Conservation (phyloP, 2,888 invertebrate genomes). For the Tridacna gigas region DNA sequence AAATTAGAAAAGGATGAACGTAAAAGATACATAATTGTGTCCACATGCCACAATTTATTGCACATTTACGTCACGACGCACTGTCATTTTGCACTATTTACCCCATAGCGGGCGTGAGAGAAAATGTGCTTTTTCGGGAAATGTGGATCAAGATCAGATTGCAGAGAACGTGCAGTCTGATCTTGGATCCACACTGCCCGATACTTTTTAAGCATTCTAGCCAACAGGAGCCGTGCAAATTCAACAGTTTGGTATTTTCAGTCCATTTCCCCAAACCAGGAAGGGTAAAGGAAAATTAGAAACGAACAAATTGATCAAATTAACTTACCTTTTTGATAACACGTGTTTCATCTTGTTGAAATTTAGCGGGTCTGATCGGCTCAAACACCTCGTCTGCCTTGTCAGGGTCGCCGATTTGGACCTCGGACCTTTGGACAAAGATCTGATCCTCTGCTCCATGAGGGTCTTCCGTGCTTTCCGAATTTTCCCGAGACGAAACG, state of each 20-base stretch:
- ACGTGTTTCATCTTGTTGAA: slow-evolving; percentile 9
- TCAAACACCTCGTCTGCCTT: slow-evolving; percentile 18
- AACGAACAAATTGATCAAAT: not conserved
- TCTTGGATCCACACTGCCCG: too few species aligned
- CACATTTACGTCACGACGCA: too few species aligned
- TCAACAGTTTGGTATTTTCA: not conserved
- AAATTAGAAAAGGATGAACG: too few species aligned
- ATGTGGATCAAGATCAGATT: too few species aligned
- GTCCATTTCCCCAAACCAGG: not conserved
- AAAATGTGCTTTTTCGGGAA: too few species aligned
- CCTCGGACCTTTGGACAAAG: not conserved
- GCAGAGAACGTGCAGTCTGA: too few species aligned
- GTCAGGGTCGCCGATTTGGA: not conserved
- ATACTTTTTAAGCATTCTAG: too few species aligned
- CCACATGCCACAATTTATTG: too few species aligned
- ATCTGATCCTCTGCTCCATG: not conserved
- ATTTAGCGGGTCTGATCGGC: not conserved
- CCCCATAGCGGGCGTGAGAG: too few species aligned
- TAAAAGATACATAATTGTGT: too few species aligned
- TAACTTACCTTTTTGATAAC: slow-evolving; percentile 8
- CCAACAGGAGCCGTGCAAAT: not conserved
- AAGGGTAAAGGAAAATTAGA: not conserved
- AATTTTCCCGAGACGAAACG: slow-evolving; percentile 20
- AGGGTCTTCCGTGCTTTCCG: slow-evolving; percentile 5
- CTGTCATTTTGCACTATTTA: too few species aligned